Percentiles rank a stretch among this genome's conserved stretches.
Conservation (phyloP, 2,888 invertebrate genomes). For the Calameuta filiformis region DNA sequence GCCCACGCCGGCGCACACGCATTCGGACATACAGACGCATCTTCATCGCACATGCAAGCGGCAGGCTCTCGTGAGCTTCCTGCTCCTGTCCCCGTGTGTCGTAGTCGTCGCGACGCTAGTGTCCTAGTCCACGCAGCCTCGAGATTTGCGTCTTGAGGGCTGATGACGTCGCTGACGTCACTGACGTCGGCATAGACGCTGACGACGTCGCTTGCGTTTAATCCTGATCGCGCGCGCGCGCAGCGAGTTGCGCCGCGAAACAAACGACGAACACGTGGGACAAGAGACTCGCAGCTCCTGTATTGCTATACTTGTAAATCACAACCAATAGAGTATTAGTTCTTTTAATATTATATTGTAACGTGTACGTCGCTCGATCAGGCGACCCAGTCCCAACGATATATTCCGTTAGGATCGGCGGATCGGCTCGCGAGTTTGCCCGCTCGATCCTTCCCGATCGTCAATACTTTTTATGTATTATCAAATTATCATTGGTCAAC, state of each 20-base stretch:
- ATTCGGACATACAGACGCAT: not conserved
- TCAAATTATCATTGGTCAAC: not conserved
- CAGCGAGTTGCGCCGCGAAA: not conserved
- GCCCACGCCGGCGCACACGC: not conserved
- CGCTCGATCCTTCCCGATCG: not conserved
- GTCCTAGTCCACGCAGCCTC: not conserved
- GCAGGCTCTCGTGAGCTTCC: slow-evolving; percentile 41
- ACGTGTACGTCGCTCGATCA: slow-evolving; percentile 1
- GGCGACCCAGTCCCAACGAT: slow-evolving; percentile 32
- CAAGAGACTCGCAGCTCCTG: slow-evolving; percentile 22
- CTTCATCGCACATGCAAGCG: slow-evolving; percentile 24
- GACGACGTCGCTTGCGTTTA: not conserved
- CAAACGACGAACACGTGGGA: not conserved
- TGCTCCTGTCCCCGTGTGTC: slow-evolving; percentile 25
- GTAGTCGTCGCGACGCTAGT: slow-evolving; percentile 22
- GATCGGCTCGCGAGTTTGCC: not conserved
- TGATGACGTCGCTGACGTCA: too few relatives aligned
- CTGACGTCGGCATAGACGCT: not conserved
- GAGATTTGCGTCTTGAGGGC: not conserved
- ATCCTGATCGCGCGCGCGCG: not conserved
- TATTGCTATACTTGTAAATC: slow-evolving; percentile 63
- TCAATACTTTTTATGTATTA: not conserved
- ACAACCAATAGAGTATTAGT: slow-evolving; percentile 65
- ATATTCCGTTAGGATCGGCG: not conserved
- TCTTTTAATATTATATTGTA: slow-evolving; percentile 31